These are phyloP conservation scores for Aphis gossypii DNA, from an alignment of 1,140 invertebrate species.

Conservation along the genomic window DNA sequence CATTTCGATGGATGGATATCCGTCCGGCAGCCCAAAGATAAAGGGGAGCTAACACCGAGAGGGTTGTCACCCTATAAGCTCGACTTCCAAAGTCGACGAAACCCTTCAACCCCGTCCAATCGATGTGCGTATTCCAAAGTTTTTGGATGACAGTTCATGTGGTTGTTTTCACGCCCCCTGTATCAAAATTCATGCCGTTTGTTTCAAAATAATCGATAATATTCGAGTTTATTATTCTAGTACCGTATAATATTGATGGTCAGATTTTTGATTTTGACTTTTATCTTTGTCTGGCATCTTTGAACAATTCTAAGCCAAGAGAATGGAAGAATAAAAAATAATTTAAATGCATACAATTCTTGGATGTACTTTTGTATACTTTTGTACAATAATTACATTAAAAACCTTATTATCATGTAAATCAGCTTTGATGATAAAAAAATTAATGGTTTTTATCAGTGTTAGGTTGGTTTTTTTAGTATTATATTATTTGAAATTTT, in stretches of 20 bases:
- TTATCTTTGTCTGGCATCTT: background rate
- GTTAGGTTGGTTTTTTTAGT: background rate
- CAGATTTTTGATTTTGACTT: conserved; percentile 1
- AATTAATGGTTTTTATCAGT: background rate
- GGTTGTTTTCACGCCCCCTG: conserved; percentile 7
- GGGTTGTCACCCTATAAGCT: conserved; percentile 54
- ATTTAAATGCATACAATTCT: background rate
- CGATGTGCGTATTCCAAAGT: conserved; percentile 24
- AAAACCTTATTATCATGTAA: background rate
- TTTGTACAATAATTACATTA: background rate
- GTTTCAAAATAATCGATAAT: conserved; percentile 30
- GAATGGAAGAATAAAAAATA: background rate
- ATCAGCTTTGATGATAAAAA: background rate
- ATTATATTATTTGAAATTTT: background rate
- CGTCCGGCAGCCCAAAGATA: conserved; percentile 21
- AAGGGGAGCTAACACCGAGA: conserved; percentile 13
- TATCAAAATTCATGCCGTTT: conserved; percentile 5
- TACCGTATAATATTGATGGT: background rate
- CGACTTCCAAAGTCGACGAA: conserved; percentile 39
- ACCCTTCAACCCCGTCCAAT: conserved; percentile 24
- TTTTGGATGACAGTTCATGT: conserved; percentile 41
- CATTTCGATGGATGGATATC: conserved; percentile 48
- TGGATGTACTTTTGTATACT: background rate
- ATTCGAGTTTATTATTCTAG: conserved; percentile 12
- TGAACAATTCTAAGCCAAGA: background rate